phyloP scores from a whole-genome alignment of 2,888 invertebrate species.

The Cantharis rufa region DNA sequence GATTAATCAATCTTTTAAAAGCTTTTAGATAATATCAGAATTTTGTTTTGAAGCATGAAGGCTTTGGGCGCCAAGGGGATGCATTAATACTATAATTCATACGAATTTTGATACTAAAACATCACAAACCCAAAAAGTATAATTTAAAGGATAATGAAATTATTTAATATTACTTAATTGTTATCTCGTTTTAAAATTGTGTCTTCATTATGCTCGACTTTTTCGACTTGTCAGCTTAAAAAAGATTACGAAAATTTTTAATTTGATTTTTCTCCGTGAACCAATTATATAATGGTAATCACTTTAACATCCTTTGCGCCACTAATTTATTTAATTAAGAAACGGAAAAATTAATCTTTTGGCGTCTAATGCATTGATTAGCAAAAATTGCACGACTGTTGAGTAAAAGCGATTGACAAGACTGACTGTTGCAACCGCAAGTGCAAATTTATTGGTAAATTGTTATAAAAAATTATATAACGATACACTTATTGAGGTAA shows the following conservation, averaged over 20 bases:
- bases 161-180: too few species aligned
- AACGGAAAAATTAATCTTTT: neutral
- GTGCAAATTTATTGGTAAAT: neutral
- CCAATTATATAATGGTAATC: neutral
- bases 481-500: neutral
- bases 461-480: neutral
- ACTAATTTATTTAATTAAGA: neutral
- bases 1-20: too few species aligned
- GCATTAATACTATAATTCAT: too few species aligned
- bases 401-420: neutral
- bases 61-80: too few species aligned
- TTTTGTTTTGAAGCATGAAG: too few species aligned
- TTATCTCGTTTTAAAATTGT: too few species aligned
- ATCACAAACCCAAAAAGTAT: too few species aligned
- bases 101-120: too few species aligned
- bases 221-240: neutral
- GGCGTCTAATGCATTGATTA: neutral
- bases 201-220: neutral
- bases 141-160: too few species aligned
- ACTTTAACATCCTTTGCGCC: too few species aligned
- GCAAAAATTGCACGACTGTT: neutral
- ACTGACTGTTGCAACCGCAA: neutral
- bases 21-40: too few species aligned
- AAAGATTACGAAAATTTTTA: neutral
- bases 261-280: neutral